These are phyloP conservation scores for Laticauda laticaudata DNA, from an alignment of 2,113 vertebrate species.

Conservation along the genomic window DNA sequence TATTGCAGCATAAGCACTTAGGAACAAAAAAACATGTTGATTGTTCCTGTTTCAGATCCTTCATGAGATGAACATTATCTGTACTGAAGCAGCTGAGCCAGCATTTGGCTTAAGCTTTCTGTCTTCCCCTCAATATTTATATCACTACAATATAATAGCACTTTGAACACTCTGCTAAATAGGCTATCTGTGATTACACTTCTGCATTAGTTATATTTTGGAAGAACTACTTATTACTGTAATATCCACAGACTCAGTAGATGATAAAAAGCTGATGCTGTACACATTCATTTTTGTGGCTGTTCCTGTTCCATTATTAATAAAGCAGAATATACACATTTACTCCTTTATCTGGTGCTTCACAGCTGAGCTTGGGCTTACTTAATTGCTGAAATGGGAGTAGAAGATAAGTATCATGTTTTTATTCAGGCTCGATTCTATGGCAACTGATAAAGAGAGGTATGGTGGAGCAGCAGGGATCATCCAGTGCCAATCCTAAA, in stretches of 20 bases:
- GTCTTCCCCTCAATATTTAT: background rate
- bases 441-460: background rate
- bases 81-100: background rate
- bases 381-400: background rate
- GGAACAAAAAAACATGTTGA: fast-evolving
- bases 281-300: background rate
- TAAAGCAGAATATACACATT: background rate
- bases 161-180: background rate
- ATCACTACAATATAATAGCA: background rate
- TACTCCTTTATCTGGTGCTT: background rate
- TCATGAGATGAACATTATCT: background rate
- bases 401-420: background rate
- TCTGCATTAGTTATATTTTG: background rate
- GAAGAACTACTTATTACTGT: background rate
- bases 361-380: background rate
- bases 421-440: background rate
- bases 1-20: background rate
- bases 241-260: background rate
- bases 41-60: background rate
- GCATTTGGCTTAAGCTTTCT: background rate
- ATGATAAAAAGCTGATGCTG: conserved; percentile 12
- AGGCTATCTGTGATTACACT: background rate
- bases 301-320: background rate
- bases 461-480: background rate
- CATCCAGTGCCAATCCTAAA: background rate